phyloP scores from a whole-genome alignment of 1,140 invertebrate species.

The Caenorhabditis latens region DNA sequence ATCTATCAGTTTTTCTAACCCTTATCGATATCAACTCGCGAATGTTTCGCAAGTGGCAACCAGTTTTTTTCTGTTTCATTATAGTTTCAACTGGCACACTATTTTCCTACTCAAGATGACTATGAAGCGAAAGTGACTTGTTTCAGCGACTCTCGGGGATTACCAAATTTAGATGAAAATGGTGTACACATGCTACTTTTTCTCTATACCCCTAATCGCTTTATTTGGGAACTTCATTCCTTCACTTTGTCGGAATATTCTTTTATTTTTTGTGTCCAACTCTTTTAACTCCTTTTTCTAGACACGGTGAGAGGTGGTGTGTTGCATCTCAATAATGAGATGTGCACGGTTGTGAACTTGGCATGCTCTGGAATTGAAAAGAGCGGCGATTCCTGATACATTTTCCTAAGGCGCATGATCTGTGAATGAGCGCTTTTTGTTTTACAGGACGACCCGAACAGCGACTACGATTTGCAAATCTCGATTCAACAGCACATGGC shows the following conservation, averaged over 20 bases:
- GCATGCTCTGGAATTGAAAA: constrained; percentile 55
- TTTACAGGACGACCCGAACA: constrained; percentile 57
- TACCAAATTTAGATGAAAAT: background rate
- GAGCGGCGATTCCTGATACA: constrained; percentile 24
- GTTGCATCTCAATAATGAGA: constrained; percentile 14
- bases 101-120: background rate
- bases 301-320: constrained; percentile 43
- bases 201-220: constrained; percentile 11
- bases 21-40: background rate
- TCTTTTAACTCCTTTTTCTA: constrained; percentile 11
- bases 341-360: constrained; percentile 45
- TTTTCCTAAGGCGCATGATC: constrained; percentile 52
- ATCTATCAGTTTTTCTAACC: constrained; percentile 49
- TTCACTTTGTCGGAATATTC: constrained; percentile 7
- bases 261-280: background rate
- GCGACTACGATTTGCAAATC: constrained; percentile 55
- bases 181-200: constrained; percentile 4
- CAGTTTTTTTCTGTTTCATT: background rate
- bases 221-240: background rate
- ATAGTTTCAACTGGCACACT: background rate
- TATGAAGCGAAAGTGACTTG: background rate
- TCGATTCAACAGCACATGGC: constrained; percentile 59
- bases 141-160: background rate
- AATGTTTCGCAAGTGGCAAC: background rate
- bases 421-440: constrained; percentile 56